A percentile compares a stretch with the other conserved stretches of the same genome.
Evolutionary conservation across 2,113 vertebrate species (phyloP).

Genomic region (Nycticorax nycticorax): DNA sequence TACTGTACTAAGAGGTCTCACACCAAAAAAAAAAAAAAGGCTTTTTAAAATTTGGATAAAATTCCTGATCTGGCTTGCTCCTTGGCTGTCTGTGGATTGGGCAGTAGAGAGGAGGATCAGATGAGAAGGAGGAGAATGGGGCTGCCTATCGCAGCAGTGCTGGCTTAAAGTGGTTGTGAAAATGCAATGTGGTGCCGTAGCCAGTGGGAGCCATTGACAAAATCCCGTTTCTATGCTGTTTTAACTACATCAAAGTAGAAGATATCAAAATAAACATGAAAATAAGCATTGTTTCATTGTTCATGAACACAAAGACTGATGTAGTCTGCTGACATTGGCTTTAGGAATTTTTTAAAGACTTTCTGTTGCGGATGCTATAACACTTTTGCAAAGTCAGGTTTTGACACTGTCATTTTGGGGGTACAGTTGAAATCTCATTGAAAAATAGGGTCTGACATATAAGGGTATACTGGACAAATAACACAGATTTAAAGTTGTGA

Average conservation of each 20-base stretch:
- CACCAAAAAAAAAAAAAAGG: neutral
- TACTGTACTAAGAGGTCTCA: neutral
- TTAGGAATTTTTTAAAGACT: neutral
- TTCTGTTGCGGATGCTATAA: neutral
- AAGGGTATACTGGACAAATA: neutral
- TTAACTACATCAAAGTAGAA: neutral
- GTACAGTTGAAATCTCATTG: neutral
- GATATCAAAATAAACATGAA: neutral
- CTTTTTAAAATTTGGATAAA: neutral
- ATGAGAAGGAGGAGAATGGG: neutral
- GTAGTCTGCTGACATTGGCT: neutral
- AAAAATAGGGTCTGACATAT: neutral
- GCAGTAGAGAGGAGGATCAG: neutral
- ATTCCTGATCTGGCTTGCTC: neutral
- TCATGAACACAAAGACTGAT: neutral
- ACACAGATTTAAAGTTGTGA: neutral
- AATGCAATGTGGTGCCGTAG: rapidly evolving
- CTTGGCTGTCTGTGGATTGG: neutral
- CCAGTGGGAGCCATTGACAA: neutral
- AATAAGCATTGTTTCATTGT: neutral
- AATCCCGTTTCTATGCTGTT: neutral
- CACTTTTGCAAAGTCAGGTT: neutral
- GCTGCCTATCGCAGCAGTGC: neutral
- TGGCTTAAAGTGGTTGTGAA: neutral
- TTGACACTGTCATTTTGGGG: neutral